A percentile compares a stretch with the other conserved stretches of the same genome.
phyloP scores from a whole-genome alignment of 2,888 invertebrate genomes.

The Pterobdella sp. region DNA sequence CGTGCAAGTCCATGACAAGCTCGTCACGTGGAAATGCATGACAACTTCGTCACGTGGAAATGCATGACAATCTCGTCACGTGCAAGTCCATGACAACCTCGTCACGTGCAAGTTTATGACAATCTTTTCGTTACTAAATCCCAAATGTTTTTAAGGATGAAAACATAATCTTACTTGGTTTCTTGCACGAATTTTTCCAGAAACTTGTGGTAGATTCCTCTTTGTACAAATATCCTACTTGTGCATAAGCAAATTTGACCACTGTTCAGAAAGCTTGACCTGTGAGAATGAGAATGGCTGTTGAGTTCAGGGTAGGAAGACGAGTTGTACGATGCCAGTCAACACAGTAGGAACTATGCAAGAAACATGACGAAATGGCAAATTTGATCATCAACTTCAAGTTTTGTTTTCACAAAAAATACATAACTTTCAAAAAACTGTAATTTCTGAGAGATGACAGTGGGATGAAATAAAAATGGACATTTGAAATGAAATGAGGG shows the following conservation, averaged over 20 bases:
- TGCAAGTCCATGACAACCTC: too few species aligned
- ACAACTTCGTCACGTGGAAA: too few species aligned
- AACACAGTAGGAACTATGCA: too few species aligned
- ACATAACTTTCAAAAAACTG: background rate
- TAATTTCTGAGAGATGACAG: background rate
- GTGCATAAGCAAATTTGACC: conserved; percentile 58
- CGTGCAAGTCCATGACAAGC: too few species aligned
- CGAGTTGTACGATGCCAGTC: too few species aligned
- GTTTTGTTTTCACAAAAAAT: too few species aligned
- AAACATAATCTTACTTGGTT: conserved; percentile 44
- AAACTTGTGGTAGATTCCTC: conserved; percentile 52
- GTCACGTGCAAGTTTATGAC: too few species aligned
- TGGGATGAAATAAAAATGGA: background rate
- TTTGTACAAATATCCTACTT: conserved; percentile 56
- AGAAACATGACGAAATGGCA: too few species aligned
- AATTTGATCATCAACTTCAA: too few species aligned
- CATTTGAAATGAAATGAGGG: background rate
- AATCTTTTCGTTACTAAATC: background rate
- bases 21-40: too few species aligned
- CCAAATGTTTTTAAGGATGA: background rate
- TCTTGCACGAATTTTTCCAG: conserved; percentile 48
- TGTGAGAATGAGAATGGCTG: conserved; percentile 37
- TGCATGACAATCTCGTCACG: too few species aligned
- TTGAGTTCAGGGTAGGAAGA: too few species aligned
- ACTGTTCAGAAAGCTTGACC: conserved; percentile 56